Percentiles rank a stretch among this genome's conserved stretches.
Conservation (phyloP, 2,888 invertebrate species). For the Acleris cristana region DNA sequence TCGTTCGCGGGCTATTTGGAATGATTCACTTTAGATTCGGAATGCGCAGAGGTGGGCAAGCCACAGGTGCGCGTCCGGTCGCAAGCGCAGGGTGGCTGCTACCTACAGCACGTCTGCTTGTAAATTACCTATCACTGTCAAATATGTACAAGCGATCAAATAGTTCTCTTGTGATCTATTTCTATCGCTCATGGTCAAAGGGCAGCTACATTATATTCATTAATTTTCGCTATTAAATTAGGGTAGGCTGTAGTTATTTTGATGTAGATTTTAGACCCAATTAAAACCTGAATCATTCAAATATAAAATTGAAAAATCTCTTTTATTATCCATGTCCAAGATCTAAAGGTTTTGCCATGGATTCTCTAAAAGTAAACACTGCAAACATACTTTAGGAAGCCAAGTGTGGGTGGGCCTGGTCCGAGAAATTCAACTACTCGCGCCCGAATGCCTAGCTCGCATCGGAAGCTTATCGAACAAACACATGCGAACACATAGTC, state of each 20-base stretch:
- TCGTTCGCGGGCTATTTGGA: slow-evolving; percentile 10
- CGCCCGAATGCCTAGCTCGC: slow-evolving; percentile 74
- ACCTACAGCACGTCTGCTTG: slow-evolving; percentile 39
- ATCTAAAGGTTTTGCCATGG: neutral
- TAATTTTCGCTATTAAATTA: too few species aligned
- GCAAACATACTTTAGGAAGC: slow-evolving; percentile 43
- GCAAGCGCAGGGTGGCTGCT: slow-evolving; percentile 64
- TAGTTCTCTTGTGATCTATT: too few species aligned
- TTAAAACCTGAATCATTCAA: too few species aligned
- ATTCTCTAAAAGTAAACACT: slow-evolving; percentile 27
- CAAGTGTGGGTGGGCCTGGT: slow-evolving; percentile 66
- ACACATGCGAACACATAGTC: slow-evolving; percentile 32
- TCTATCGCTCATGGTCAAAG: too few species aligned
- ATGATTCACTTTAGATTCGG: slow-evolving; percentile 33
- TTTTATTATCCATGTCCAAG: neutral
- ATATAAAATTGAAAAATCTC: neutral
- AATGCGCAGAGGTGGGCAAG: slow-evolving; percentile 40
- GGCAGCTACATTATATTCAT: too few species aligned
- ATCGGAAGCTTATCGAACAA: slow-evolving; percentile 78
- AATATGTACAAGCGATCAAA: neutral
- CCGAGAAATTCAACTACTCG: slow-evolving; percentile 70
- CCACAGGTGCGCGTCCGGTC: slow-evolving; percentile 81
- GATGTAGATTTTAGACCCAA: too few species aligned
- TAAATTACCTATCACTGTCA: slow-evolving; percentile 6
- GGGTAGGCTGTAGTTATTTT: too few species aligned